Evolutionary conservation across 64 coral and sea anemone genomes (phyloP).

Genomic region (Cladopsammia gracilis): DNA sequence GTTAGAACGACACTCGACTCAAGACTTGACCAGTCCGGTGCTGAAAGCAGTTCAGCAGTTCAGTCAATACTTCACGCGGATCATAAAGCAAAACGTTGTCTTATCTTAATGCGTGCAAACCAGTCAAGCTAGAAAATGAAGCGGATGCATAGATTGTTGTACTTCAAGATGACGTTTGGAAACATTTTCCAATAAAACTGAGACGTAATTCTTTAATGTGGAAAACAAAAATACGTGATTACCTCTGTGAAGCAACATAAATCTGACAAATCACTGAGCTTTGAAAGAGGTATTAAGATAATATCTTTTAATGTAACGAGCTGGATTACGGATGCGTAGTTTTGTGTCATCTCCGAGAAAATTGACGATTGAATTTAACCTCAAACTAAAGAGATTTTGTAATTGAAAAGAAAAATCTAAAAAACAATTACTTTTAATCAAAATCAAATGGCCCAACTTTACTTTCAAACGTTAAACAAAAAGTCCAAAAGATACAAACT

Average conservation of each 20-base stretch:
- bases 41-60: neutral
- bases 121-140: constrained; percentile 1
- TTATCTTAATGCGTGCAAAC: neutral
- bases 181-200: constrained; percentile 29
- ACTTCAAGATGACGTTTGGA: neutral
- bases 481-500: neutral
- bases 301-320: constrained; percentile 35
- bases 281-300: constrained; percentile 7
- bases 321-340: neutral
- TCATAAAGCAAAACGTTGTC: neutral
- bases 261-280: constrained; percentile 16
- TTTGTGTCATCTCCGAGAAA: too few relatives aligned
- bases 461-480: neutral
- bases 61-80: neutral
- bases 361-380: neutral
- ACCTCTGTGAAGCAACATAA: constrained; percentile 13
- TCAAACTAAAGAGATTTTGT: neutral
- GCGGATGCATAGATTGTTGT: neutral
- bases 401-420: neutral
- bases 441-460: neutral
- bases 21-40: too few relatives aligned
- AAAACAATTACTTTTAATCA: neutral
- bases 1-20: too few relatives aligned
- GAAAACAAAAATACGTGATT: constrained; percentile 29
- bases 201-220: constrained; percentile 20